These are phyloP conservation scores for Phoxinus phoxinus DNA, from an alignment of 2,113 vertebrate species.

Conservation along the genomic window DNA sequence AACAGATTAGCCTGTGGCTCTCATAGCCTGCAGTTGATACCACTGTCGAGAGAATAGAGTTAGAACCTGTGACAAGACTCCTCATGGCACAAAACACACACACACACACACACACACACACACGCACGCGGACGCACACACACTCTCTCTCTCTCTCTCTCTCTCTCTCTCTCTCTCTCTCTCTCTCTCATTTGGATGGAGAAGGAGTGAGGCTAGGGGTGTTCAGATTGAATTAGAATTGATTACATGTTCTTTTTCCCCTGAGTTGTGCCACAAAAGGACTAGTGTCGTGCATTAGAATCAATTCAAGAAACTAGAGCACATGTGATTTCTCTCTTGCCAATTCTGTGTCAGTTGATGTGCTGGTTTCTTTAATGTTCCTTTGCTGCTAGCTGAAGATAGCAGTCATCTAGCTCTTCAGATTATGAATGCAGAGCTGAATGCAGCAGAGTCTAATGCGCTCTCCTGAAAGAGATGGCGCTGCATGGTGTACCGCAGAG, in stretches of 20 bases:
- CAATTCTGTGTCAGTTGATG: conserved; percentile 47
- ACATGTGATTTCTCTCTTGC: conserved; percentile 45
- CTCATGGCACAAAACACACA: conserved; percentile 19
- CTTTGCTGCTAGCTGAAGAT: conserved; percentile 41
- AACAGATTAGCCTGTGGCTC: conserved; percentile 36
- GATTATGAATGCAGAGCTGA: conserved; percentile 37
- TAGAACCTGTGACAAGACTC: conserved; percentile 26
- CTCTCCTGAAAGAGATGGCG: conserved; percentile 22
- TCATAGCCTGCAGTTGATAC: conserved; percentile 41
- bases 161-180: too few relatives aligned
- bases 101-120: background rate
- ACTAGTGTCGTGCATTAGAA: conserved; percentile 48
- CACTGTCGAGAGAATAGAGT: conserved; percentile 41
- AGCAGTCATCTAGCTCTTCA: conserved; percentile 43
- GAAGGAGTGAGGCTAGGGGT: conserved; percentile 2
- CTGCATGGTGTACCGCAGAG: conserved; percentile 39
- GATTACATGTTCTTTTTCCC: conserved; percentile 52
- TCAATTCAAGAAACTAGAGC: conserved; percentile 45
- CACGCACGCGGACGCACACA: too few relatives aligned
- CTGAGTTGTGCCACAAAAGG: conserved; percentile 51
- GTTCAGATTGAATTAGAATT: conserved; percentile 61
- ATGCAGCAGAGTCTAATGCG: conserved; percentile 30
- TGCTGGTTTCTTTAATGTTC: conserved; percentile 40
- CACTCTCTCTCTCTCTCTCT: too few relatives aligned
- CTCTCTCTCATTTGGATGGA: background rate